Evolutionary conservation across 2,113 vertebrate species (phyloP).

Genomic region (Brachyistius frenatus): DNA sequence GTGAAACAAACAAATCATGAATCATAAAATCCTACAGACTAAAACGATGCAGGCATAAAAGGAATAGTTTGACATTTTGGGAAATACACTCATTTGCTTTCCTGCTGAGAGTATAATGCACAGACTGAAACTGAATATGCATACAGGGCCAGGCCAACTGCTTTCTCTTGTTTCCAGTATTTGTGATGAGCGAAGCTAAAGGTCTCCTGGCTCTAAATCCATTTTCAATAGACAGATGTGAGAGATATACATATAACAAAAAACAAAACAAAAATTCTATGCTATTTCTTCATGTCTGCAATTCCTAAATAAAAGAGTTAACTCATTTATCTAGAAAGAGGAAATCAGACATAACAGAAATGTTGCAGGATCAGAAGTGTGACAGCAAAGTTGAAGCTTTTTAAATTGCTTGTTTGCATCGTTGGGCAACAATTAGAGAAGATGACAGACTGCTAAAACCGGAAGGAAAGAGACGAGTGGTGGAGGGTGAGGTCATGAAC

Average conservation of each 20-base stretch:
- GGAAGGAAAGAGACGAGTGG: neutral
- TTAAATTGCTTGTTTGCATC: neutral
- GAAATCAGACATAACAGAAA: neutral
- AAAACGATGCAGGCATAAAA: neutral
- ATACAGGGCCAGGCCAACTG: too few species aligned
- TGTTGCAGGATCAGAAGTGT: neutral
- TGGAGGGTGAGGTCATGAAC: conserved; percentile 25
- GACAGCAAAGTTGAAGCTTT: neutral
- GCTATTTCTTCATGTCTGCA: neutral
- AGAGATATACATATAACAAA: too few species aligned
- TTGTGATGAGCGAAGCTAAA: too few species aligned
- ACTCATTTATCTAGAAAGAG: neutral
- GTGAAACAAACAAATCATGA: neutral
- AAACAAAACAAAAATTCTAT: too few species aligned
- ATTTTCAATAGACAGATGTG: too few species aligned
- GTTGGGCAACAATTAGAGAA: neutral
- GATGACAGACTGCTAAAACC: neutral
- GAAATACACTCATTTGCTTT: neutral
- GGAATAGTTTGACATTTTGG: neutral
- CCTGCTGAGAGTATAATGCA: neutral
- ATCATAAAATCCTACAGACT: neutral
- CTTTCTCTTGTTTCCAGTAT: too few species aligned
- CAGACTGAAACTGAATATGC: neutral
- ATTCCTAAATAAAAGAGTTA: neutral
- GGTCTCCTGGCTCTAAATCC: too few species aligned